Evolutionary conservation across 1,140 invertebrate species (phyloP), one percentile per base, ranked within the genome.

Genomic region (Proctacanthus coquilletti): DNA sequence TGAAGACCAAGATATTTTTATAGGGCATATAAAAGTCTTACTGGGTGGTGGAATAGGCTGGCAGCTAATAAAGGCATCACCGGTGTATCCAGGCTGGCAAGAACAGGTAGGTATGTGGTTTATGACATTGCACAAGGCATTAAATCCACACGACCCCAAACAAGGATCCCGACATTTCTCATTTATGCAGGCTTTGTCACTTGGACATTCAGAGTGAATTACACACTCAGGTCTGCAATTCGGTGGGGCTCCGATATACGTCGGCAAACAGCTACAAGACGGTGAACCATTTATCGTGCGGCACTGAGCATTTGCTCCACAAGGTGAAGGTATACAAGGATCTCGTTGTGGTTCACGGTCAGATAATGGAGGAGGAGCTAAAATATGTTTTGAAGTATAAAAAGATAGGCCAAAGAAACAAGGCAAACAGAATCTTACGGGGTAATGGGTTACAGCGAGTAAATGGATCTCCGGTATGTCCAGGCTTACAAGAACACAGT

Each of bases 61-160:
- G 49, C 82, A 85, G 46, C 76, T 76, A 17, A 69, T 71, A 52
- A 84, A 83, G 14, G 82, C 78, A 69, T 85, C 74, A 39, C 81
- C 82, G 15, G 77, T 80, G 56, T 71, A 84, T n/a, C 79, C 80
- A 17, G 74, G 63, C 31, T 72, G 63, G 48, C 84, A 88, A 40
- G 71, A 70, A 52, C 84, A 87, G 20, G 80, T 63, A 2, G 82
- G 77, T 43, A 77, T 67, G 52, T 87, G 82, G 45, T 80, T 79
- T 18, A 76, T 66, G 14, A 83, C 76, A 37, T 69, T 70, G 51
- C 84, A 87, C 36, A 71, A 69, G 1, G 81, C 80, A 47, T 70
- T 72, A 48, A 77, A 81, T 21, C 74, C 74, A 47, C 74, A 78
- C 3, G 73, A 71, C 15, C 74, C 72, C 36, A 60, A 63, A 52